Base-by-base conservation (phyloP, 2,888 invertebrate species). In the Uloborus plumipes region DNA sequence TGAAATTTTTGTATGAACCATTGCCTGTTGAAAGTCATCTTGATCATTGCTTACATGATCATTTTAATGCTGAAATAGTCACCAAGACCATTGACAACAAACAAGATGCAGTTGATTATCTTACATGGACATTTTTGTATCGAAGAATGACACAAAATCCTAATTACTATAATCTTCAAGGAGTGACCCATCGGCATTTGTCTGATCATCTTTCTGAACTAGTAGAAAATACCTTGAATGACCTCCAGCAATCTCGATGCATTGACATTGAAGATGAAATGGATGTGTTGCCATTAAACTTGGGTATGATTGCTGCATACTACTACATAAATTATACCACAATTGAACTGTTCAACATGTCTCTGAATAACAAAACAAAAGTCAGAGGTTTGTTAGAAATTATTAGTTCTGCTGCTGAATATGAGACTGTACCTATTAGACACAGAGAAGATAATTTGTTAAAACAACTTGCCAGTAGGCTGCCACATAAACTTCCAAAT, bases 1-100 rank as follows among this genome's bases (percentile, higher is more conserved):
- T 98, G 88, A 99, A 99, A 89, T 96, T 99, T 89, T 91, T 99
- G 69, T 97, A 96, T 88, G 99, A 99, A 89, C 97, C 98, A 0
- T 89, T 99, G 77, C 99, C 99, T 0, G 94, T 99, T 0, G 99
- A 99, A 92, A 98, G 98, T 85, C 99, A 99, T 89, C 91, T 99
- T 86, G 99, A 99, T 91, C 99, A 99, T 88, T 93, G 97, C 85
- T 92, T 99, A 2, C 99, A 99, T 89, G 99, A 99, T 90, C 99
- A 99, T 90, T 97, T 99, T 89, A 99, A 99, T 90, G 99, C 99
- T 0, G 99, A 99, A 91, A 98, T 99, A 76, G 99, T 99, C 0
- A 99, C 99, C 0, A 99, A 99, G 90, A 99, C 99, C 0, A 97
- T 99, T 87, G 99, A 99, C 90, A 99, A 99, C 91, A 99, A 99